Evolutionary conservation across 2,888 invertebrate genomes (phyloP).

Genomic region (Polydrusus pterygomalis): DNA sequence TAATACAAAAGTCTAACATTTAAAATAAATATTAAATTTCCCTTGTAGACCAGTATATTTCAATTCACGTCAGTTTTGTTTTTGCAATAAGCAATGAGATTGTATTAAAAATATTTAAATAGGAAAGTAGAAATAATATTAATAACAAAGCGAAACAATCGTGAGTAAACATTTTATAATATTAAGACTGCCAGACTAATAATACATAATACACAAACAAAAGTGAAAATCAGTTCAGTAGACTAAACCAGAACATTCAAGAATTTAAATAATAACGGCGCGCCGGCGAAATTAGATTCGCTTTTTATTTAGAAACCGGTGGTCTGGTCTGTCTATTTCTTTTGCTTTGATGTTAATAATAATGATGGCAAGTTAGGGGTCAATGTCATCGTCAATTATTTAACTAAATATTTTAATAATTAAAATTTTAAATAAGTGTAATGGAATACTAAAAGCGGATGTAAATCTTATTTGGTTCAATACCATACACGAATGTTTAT

Average conservation of each 20-base stretch:
- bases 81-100: no score
- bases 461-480: no score
- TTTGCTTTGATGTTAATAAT: not conserved
- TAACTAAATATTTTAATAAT: slow-evolving; percentile 19
- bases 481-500: no score
- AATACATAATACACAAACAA: not conserved
- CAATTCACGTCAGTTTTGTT: no score
- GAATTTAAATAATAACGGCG: slow-evolving; percentile 5
- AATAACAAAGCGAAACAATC: no score
- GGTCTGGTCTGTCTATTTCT: slow-evolving; percentile 7
- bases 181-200: no score
- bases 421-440: not conserved
- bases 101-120: no score
- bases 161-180: no score
- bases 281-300: not conserved
- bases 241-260: slow-evolving; percentile 3
- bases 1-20: no score
- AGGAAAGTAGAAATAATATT: no score
- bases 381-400: not conserved
- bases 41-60: no score
- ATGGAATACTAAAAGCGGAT: not conserved
- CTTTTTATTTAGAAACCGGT: slow-evolving; percentile 4
- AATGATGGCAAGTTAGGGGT: slow-evolving; percentile 6
- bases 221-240: slow-evolving; percentile 12
- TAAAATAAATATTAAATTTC: no score